phyloP scores from a whole-genome alignment of 2,113 vertebrate genomes.

The Natator depressus region DNA sequence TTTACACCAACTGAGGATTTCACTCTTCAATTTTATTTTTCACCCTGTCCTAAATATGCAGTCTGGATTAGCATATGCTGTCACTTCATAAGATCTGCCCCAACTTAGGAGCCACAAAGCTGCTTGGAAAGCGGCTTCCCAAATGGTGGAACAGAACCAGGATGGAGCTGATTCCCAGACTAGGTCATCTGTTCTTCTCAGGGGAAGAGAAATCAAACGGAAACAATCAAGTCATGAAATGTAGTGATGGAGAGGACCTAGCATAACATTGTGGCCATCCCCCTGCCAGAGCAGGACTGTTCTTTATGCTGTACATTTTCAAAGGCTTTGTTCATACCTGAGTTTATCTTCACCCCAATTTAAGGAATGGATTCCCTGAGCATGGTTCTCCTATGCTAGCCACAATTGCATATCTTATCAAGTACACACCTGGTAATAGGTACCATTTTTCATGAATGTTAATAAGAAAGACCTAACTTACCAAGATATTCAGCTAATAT shows the following conservation, averaged over 20 bases:
- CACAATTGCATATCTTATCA: not conserved
- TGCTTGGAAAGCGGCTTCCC: not conserved
- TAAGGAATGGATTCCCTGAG: not conserved
- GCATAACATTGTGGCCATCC: not conserved
- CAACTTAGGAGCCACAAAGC: not conserved
- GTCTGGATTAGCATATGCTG: not conserved
- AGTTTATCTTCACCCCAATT: accelerated
- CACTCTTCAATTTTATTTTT: not conserved
- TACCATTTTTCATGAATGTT: not conserved
- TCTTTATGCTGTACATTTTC: not conserved
- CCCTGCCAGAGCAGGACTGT: not conserved
- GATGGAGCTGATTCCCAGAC: not conserved
- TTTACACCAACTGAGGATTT: not conserved
- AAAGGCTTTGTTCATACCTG: not conserved
- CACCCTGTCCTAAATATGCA: not conserved
- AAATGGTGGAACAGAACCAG: not conserved
- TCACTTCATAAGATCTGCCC: not conserved
- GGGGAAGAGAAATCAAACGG: not conserved
- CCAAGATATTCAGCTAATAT: not conserved
- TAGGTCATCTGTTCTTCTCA: not conserved
- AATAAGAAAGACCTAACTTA: not conserved
- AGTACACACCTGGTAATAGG: not conserved
- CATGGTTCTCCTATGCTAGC: accelerated
- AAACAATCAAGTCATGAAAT: not conserved
- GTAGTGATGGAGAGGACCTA: not conserved